Evolutionary conservation across 2,797 vertebrate species (phyloP), one percentile per base, ranked within the genome.

Genomic region (Typhlichthys subterraneus): DNA sequence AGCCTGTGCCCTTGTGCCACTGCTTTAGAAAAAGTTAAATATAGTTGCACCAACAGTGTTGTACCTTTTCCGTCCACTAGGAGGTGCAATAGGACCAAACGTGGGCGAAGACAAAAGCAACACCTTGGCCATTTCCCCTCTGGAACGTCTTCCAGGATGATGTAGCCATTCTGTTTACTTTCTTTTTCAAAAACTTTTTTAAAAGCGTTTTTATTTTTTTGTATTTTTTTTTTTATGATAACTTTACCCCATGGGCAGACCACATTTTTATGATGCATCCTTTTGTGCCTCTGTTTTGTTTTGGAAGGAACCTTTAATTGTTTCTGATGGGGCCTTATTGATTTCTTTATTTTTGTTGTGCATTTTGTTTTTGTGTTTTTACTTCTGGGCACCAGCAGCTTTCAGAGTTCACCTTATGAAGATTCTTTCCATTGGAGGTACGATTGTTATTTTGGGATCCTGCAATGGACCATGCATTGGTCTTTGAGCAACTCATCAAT

Each of bases 71-170:
- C 67, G 19, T 82, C 67, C 75, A 72, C 85, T 90, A 99, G 97
- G 91, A 93, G 98, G 91, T 99, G 97, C 80, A 96, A 95, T 75
- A 96, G 97, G 92, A 95, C 96, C 66, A 98, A 97, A 76, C 95
- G 96, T 70, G 96, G 95, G 71, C 95, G 97, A 63, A 89, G 96
- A 55, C 97, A 98, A 94, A 98, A 99, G 93, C 97, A 99, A 91
- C 98, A 98, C 80, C 90, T 97, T 66, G 96, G 96, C 51, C 96
- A 98, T 89, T 99, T 99, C 92, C 94, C 94, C 69, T 96, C 97
- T 83, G 97, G 98, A 72, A 93, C 95, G 1, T 95, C 97, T 75
- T 97, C 97, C 85, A 91, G 97, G 88, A 99, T 98, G 95, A 97
- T 97, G 94, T 98, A 96, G 94, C 88, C 0, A 4, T 66, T 76